Percentiles rank a stretch among this genome's conserved stretches.
Evolutionary conservation across 2,888 invertebrate species (phyloP).

Genomic region (Papilio gigon): DNA sequence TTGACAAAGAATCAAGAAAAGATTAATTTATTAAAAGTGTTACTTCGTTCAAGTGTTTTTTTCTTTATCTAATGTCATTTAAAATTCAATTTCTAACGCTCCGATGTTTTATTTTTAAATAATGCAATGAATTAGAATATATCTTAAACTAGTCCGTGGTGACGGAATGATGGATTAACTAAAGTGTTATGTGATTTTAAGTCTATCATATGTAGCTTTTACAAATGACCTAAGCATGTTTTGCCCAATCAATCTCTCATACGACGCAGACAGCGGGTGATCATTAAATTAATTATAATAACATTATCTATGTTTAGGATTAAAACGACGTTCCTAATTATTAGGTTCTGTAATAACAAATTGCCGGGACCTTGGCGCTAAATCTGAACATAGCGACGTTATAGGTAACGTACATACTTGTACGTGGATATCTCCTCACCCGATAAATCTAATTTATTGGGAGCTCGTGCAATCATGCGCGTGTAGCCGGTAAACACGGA

Average conservation of each 20-base stretch:
- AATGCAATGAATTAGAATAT: background rate
- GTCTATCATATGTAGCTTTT: constrained; percentile 3
- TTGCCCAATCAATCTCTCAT: constrained; percentile 33
- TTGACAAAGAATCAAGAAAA: background rate
- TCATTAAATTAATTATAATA: constrained; percentile 39
- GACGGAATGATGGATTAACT: constrained; percentile 8
- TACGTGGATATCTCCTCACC: constrained; percentile 50
- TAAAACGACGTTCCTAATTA: constrained; percentile 34
- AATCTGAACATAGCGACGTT: constrained; percentile 44
- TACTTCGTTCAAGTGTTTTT: background rate
- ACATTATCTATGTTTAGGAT: constrained; percentile 34
- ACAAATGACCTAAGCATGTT: constrained; percentile 2
- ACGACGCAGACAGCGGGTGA: constrained; percentile 18
- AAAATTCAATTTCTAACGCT: background rate
- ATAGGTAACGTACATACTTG: constrained; percentile 48
- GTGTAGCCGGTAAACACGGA: constrained; percentile 78
- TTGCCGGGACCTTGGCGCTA: constrained; percentile 38
- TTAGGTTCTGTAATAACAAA: constrained; percentile 38
- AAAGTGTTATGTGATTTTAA: background rate
- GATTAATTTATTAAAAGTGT: background rate
- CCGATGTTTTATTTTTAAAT: background rate
- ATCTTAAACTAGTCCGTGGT: background rate
- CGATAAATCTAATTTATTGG: constrained; percentile 78
- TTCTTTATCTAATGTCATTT: background rate
- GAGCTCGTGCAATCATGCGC: constrained; percentile 80